A percentile compares a stretch with the other conserved stretches of the same genome.
These are phyloP conservation scores for Sparus aurata DNA, from an alignment of 2,797 vertebrate genomes.

Conservation along the genomic window DNA sequence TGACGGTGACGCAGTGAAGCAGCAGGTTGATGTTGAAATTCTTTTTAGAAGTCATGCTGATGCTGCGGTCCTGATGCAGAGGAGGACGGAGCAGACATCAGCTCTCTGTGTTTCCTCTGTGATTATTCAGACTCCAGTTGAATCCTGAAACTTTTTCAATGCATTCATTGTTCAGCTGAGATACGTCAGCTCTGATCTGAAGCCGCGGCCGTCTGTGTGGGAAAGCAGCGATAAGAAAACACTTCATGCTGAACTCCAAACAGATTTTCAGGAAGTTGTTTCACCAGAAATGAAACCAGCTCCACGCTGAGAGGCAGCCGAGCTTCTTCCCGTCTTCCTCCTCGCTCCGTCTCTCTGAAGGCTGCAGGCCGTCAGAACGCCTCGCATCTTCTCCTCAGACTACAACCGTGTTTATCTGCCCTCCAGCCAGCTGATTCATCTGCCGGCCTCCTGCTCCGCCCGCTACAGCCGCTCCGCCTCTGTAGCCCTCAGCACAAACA, in stretches of 20 bases:
- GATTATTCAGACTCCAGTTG: not conserved
- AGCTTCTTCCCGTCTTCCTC: constrained; percentile 5
- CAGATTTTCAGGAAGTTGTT: not conserved
- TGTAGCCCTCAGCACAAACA: constrained; percentile 66
- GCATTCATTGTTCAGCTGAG: no score
- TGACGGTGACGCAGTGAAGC: no score
- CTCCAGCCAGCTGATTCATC: constrained; percentile 50
- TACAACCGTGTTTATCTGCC: constrained; percentile 48
- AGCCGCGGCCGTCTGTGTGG: not conserved
- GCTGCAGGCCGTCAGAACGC: not conserved
- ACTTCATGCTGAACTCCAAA: not conserved
- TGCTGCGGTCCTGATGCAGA: not conserved
- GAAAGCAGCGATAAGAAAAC: no score
- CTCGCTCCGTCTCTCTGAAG: constrained; percentile 2
- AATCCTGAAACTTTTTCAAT: no score
- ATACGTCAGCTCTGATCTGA: not conserved
- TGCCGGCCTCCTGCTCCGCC: constrained; percentile 21
- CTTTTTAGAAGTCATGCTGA: not conserved
- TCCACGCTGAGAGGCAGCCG: not conserved
- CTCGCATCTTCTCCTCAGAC: constrained; percentile 18
- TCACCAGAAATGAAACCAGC: constrained; percentile 15
- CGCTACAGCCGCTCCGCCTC: constrained; percentile 25
- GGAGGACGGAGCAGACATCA: not conserved
- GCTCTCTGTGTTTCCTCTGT: not conserved
- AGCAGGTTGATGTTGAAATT: no score